Evolutionary conservation across 2,888 invertebrate genomes (phyloP).

Genomic region (Metellina segmentata): DNA sequence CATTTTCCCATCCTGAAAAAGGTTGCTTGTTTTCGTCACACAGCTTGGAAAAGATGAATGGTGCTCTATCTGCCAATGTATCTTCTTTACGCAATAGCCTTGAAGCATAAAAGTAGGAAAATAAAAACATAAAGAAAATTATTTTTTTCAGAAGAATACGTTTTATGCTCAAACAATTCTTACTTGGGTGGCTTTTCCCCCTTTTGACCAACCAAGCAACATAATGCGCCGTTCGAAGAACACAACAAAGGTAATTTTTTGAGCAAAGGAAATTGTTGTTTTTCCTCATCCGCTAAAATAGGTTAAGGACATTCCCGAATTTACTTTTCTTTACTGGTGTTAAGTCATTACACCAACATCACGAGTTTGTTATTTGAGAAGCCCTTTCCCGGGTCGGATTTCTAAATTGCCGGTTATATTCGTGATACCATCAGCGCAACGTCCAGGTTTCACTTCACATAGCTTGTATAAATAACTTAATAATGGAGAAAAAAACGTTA

Average conservation of each 20-base stretch:
- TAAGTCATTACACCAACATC: conserved; percentile 38
- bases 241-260: conserved; percentile 44
- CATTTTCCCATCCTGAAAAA: conserved; percentile 21
- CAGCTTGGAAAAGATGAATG: conserved; percentile 63
- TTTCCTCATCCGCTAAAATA: conserved; percentile 28
- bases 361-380: conserved; percentile 35
- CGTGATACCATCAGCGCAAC: conserved; percentile 20
- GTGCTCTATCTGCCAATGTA: conserved; percentile 39
- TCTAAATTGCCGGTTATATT: conserved; percentile 30
- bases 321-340: background rate
- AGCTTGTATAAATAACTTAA: conserved; percentile 1
- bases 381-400: background rate
- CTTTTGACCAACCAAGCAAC: conserved; percentile 21
- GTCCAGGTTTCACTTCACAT: conserved; percentile 19
- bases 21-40: conserved; percentile 60
- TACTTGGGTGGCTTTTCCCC: conserved; percentile 11
- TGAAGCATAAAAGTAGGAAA: conserved; percentile 50
- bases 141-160: conserved; percentile 26
- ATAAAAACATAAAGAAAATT: background rate
- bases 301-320: conserved; percentile 43
- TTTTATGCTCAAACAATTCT: conserved; percentile 27
- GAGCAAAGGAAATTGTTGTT: conserved; percentile 36
- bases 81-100: conserved; percentile 65
- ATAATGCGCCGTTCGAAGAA: conserved; percentile 16
- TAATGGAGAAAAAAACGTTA: background rate